Evolutionary conservation across 2,797 vertebrate species (phyloP).

Genomic region (Smutsia temminckii): DNA sequence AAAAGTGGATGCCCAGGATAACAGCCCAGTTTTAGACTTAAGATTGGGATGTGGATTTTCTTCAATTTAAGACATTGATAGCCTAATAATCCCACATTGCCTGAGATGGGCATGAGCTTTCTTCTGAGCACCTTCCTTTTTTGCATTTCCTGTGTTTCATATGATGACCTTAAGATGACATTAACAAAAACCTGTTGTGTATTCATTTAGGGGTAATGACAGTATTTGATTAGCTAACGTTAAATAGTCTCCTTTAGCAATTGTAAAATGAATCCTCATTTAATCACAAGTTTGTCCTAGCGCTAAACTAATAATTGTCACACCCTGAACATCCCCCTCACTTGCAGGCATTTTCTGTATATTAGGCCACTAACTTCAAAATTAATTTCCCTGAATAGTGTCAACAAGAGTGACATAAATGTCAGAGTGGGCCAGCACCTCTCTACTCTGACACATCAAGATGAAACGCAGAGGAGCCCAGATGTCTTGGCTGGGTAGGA

Average conservation of each 20-base stretch:
- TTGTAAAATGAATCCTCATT: conserved; percentile 46
- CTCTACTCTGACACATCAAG: background rate
- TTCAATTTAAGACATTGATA: background rate
- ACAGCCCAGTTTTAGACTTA: conserved; percentile 7
- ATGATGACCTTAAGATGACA: background rate
- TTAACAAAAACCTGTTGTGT: background rate
- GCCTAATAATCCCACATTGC: background rate
- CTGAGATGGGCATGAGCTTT: background rate
- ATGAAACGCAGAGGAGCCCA: background rate
- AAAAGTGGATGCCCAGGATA: background rate
- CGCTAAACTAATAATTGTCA: conserved; percentile 22
- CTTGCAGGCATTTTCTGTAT: background rate
- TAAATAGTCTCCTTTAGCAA: conserved; percentile 4
- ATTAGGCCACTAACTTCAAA: conserved; percentile 34
- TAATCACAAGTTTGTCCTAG: conserved; percentile 36
- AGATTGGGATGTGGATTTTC: background rate
- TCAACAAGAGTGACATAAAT: conserved; percentile 6
- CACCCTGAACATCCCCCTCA: background rate
- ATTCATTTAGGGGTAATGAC: conserved; percentile 18
- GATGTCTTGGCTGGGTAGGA: background rate
- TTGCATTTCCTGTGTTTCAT: background rate
- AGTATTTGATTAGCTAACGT: conserved; percentile 1
- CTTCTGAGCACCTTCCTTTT: background rate
- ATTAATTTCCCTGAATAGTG: conserved; percentile 28
- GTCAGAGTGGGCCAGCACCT: background rate